Evolutionary conservation across 2,797 vertebrate genomes (phyloP).

Genomic region (Tokudaia muenninki): DNA sequence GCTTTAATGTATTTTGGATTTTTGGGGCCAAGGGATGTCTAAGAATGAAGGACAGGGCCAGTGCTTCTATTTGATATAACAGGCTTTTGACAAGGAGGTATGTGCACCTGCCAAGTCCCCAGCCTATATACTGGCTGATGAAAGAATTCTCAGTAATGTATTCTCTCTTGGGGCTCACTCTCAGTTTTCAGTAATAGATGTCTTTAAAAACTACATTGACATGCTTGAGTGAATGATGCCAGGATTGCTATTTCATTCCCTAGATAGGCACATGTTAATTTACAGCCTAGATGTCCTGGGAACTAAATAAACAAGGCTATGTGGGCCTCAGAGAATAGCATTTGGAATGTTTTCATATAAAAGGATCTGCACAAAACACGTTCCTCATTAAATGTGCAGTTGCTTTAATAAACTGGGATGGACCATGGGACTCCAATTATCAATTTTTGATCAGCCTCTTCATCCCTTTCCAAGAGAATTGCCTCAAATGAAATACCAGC

Average conservation of each 20-base stretch:
- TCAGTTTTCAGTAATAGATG: constrained; percentile 28
- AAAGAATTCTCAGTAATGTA: constrained; percentile 40
- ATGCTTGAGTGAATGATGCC: constrained; percentile 57
- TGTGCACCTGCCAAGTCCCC: constrained; percentile 18
- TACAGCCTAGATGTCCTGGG: constrained; percentile 37
- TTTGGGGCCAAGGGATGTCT: background rate
- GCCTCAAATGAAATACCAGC: background rate
- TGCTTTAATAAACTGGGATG: background rate
- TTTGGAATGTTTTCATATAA: constrained; percentile 46
- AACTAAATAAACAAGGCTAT: constrained; percentile 26
- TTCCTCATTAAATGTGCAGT: constrained; percentile 19
- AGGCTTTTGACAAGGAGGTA: constrained; percentile 27
- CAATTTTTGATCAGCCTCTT: constrained; percentile 30
- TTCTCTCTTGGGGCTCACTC: constrained; percentile 28
- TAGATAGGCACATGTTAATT: constrained; percentile 61
- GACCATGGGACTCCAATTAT: constrained; percentile 13
- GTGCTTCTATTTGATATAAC: constrained; percentile 43
- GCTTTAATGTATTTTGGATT: constrained; percentile 36
- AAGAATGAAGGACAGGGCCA: constrained; percentile 22
- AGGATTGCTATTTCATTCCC: constrained; percentile 32
- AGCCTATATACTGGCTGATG: constrained; percentile 1
- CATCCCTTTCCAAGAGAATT: background rate
- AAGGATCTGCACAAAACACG: constrained; percentile 46
- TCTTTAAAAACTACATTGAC: constrained; percentile 46
- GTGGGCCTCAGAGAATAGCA: background rate